Evolutionary conservation across 2,113 vertebrate species (phyloP).

Genomic region (Pipra filicauda): DNA sequence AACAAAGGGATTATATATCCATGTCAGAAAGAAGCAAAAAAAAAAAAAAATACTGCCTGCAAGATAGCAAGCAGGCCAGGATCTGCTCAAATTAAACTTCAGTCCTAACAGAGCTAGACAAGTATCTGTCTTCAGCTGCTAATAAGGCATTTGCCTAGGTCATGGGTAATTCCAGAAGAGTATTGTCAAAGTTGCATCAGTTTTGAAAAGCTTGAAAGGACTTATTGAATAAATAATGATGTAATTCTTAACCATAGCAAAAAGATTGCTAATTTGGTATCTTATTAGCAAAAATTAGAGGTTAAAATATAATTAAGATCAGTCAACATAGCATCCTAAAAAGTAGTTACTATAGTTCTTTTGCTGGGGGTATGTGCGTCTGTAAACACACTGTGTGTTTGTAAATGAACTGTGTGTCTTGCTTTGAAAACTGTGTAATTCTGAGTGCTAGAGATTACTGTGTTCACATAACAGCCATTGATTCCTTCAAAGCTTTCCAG

Average conservation of each 20-base stretch:
- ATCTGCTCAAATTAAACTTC: neutral
- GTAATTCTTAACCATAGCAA: neutral
- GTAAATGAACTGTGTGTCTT: neutral
- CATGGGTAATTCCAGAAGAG: neutral
- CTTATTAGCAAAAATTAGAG: neutral
- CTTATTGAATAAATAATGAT: neutral
- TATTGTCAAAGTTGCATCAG: neutral
- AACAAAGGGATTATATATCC: neutral
- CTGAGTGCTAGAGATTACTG: neutral
- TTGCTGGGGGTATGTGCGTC: neutral
- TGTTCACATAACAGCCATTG: neutral
- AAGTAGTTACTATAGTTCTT: neutral
- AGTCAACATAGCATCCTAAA: neutral
- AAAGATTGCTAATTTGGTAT: neutral
- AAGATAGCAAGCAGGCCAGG: neutral
- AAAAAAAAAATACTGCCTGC: neutral
- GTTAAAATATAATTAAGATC: conserved; percentile 7
- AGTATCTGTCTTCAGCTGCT: neutral
- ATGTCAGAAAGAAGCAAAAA: neutral
- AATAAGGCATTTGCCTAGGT: neutral
- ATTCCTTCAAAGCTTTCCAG: conserved; percentile 39
- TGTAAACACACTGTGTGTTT: neutral
- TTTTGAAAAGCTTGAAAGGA: neutral
- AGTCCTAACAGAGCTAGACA: neutral
- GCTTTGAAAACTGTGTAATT: neutral